phyloP scores from a whole-genome alignment of 2,113 vertebrate genomes.

The Scomber colias region DNA sequence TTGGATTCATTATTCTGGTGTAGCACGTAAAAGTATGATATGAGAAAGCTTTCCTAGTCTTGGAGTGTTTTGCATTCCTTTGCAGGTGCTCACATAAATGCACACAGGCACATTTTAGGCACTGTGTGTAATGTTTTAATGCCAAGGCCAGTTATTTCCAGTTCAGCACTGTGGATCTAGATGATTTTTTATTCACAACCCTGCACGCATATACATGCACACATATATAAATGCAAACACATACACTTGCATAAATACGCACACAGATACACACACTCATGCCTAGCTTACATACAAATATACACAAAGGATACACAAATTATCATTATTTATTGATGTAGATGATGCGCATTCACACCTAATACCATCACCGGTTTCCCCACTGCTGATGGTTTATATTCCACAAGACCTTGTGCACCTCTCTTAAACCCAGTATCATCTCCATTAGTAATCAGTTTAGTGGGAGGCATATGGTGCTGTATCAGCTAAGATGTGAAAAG shows the following conservation, averaged over 20 bases:
- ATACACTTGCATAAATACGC: not conserved
- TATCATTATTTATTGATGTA: conserved; percentile 46
- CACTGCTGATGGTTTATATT: conserved; percentile 47
- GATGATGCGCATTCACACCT: conserved; percentile 39
- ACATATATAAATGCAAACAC: conserved; percentile 17
- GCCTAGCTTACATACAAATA: conserved; percentile 22
- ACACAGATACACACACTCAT: conserved; percentile 12
- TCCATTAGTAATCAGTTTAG: conserved; percentile 57
- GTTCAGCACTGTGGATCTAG: conserved; percentile 11
- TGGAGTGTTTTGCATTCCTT: conserved; percentile 39
- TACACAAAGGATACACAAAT: conserved; percentile 26
- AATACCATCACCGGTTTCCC: conserved; percentile 35
- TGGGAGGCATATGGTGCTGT: conserved; percentile 55
- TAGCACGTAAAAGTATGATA: no score
- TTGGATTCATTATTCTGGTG: conserved; percentile 3
- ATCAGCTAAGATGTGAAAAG: conserved; percentile 51
- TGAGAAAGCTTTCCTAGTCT: not conserved
- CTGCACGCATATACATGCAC: not conserved
- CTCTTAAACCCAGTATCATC: conserved; percentile 41
- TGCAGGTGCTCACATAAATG: conserved; percentile 33
- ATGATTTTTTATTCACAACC: conserved; percentile 43
- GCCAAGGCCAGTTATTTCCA: conserved; percentile 62
- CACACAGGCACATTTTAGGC: conserved; percentile 49
- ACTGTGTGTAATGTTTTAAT: conserved; percentile 53
- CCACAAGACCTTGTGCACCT: conserved; percentile 23